A percentile compares a stretch with the other conserved stretches of the same genome.
These are phyloP conservation scores for Hylaeus volcanicus DNA, from an alignment of 1,140 invertebrate genomes.

Conservation along the genomic window DNA sequence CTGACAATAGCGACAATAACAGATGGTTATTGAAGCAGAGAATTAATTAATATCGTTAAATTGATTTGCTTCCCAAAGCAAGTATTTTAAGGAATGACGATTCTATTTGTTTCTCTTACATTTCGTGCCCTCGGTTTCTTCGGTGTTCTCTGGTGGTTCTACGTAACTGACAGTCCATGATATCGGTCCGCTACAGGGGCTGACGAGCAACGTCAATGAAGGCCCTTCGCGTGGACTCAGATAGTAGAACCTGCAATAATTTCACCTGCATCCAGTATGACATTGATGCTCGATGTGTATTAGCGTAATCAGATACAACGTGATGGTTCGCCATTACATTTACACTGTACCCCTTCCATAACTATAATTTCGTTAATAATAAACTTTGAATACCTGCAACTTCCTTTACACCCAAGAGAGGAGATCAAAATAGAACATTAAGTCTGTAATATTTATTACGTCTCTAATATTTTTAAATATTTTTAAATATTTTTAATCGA, in stretches of 20 bases:
- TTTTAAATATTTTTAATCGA: no score
- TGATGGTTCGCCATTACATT: no score
- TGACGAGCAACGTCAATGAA: constrained; percentile 76
- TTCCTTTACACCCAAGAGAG: no score
- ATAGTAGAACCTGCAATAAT: constrained; percentile 79
- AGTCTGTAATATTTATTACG: no score
- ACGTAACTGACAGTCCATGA: constrained; percentile 78
- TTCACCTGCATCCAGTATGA: constrained; percentile 79
- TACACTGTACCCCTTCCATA: neutral
- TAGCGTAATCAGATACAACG: constrained; percentile 23
- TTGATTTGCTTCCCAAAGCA: no score
- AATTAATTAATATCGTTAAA: no score
- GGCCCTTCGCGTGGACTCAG: constrained; percentile 76
- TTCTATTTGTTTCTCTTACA: constrained; percentile 52
- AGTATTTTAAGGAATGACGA: neutral
- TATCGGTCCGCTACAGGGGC: constrained; percentile 77
- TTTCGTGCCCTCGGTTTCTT: constrained; percentile 71
- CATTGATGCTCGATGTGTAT: constrained; percentile 63
- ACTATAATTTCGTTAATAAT: no score
- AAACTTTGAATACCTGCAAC: no score
- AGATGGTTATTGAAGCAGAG: no score
- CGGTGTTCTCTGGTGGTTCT: constrained; percentile 74
- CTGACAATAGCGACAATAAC: no score
- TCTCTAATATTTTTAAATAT: no score
- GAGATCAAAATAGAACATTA: no score